phyloP scores from a whole-genome alignment of 1,140 invertebrate species.

The Drosophila suzukii region DNA sequence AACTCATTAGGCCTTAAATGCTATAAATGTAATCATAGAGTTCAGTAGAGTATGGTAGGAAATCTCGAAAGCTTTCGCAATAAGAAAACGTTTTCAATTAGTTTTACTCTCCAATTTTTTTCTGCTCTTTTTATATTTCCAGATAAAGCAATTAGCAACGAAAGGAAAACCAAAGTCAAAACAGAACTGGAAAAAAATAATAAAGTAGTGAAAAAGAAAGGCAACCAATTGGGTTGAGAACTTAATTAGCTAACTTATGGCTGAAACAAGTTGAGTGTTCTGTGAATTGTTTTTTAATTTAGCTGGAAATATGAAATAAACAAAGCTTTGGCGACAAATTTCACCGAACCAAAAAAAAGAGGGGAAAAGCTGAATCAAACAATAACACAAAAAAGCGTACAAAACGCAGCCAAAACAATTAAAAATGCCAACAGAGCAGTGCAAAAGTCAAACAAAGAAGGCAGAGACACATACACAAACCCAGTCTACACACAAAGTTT shows the following conservation, averaged over 20 bases:
- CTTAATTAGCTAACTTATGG: conserved; percentile 53
- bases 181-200: conserved; percentile 21
- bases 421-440: conserved; percentile 76
- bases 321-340: conserved; percentile 54
- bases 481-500: conserved; percentile 8
- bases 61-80: conserved; percentile 10
- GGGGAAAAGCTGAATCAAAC: conserved; percentile 28
- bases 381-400: conserved; percentile 19
- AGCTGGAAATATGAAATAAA: conserved; percentile 28
- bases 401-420: conserved; percentile 67
- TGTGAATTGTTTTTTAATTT: conserved; percentile 29
- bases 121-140: conserved; percentile 26
- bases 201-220: conserved; percentile 48
- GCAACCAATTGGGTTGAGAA: conserved; percentile 41
- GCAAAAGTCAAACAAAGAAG: conserved; percentile 73
- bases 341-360: conserved; percentile 32
- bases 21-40: not conserved
- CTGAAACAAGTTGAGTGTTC: conserved; percentile 2
- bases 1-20: not conserved
- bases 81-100: conserved; percentile 57
- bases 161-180: conserved; percentile 66
- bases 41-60: no score
- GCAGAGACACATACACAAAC: conserved; percentile 33
- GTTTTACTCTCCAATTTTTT: conserved; percentile 66
- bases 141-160: conserved; percentile 58